phyloP scores from a whole-genome alignment of 2,797 vertebrate species.

The Muraenolepis orangiensis region DNA sequence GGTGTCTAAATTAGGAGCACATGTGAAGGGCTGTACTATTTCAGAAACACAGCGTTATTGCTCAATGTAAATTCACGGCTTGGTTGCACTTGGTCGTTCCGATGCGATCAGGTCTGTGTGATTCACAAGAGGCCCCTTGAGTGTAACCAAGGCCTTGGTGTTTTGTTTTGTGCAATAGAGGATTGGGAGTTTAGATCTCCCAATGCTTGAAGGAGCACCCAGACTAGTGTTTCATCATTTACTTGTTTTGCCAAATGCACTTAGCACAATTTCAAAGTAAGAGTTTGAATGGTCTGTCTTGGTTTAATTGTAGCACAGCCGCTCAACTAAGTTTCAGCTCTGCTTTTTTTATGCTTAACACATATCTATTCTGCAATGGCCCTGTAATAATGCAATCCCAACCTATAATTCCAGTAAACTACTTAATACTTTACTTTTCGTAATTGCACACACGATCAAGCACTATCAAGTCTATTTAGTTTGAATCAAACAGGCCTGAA shows the following conservation, averaged over 20 bases:
- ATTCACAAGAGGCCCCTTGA: neutral
- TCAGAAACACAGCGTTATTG: neutral
- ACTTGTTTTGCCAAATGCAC: neutral
- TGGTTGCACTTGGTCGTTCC: neutral
- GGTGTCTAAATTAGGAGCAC: conserved; percentile 14
- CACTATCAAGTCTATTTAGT: too few relatives aligned
- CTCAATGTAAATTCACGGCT: neutral
- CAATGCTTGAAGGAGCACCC: neutral
- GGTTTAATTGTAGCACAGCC: neutral
- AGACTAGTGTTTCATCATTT: neutral
- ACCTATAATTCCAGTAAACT: neutral
- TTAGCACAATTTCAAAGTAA: neutral
- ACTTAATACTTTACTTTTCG: neutral
- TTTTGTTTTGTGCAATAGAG: neutral
- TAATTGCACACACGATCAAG: too few relatives aligned
- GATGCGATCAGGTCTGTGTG: neutral
- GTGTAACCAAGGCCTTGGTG: neutral
- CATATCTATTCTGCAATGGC: neutral
- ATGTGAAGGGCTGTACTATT: conserved; percentile 7
- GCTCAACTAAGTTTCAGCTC: neutral
- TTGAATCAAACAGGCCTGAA: neutral
- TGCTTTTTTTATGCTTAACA: neutral
- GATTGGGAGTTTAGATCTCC: neutral
- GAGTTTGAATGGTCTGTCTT: neutral
- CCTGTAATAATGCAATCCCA: neutral